Evolutionary conservation across 1,140 invertebrate species (phyloP), one percentile per base, ranked within the genome.

Genomic region (Lasaia peninsularis): DNA sequence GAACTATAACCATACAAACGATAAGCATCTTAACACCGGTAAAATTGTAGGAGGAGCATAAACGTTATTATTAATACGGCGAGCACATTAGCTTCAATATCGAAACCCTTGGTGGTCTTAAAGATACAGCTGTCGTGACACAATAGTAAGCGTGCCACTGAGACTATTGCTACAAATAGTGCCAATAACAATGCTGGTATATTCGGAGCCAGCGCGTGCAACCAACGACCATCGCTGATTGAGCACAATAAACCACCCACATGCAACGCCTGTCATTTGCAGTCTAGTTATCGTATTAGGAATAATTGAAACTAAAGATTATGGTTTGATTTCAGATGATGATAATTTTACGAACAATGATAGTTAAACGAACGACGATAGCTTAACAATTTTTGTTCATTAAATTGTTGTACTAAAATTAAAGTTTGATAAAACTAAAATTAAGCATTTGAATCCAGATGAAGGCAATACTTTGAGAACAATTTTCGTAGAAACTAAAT

Each of bases 161-260:
- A 52, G 63, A 59, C 61, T 58, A 76, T 72, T 71, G 65, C 70
- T 64, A 78, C 78, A 70, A 79, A 73, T 71, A 72, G 57, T 69
- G 69, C 69, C 75, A 81, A 83, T 80, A 82, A 80, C 80, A 82
- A 78, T 82, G 67, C 68, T 71, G 59, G 62, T 58, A 62, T 69
- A 69, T 73, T 74, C 69, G 61, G 71, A 44, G 40, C 63, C 57
- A 71, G 77, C 82, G 79, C 81, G 80, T 86, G 82, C 82, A 74
- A 66, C 62, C 68, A 73, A 75, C 75, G 69, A 64, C 71, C 78
- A 58, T 67, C 69, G 61, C 79, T 83, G 79, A 87, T 87, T 83
- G 78, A 84, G 69, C 53, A 62, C 65, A 44, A 76, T 80, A 79
- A 82, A 81, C 66, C 80, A 84, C 84, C 80, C 80, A 80, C 79